These are phyloP conservation scores for Drosophila rhopaloa DNA, from an alignment of 1,140 invertebrate genomes.

Conservation along the genomic window DNA sequence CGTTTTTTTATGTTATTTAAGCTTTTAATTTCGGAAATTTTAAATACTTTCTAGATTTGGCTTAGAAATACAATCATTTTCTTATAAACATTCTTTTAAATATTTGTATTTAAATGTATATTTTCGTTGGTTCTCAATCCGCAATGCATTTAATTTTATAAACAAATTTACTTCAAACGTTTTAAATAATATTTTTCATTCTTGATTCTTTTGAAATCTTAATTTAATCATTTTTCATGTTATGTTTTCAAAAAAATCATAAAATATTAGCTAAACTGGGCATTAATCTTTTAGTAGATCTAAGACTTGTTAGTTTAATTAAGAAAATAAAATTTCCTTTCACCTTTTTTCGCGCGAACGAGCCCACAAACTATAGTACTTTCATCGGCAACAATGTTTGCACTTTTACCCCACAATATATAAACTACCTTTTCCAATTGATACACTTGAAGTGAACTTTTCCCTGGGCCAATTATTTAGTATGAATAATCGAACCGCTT, in stretches of 20 bases:
- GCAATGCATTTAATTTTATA: neutral
- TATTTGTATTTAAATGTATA: neutral
- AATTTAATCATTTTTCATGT: neutral
- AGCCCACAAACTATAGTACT: neutral
- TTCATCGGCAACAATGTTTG: constrained; percentile 20
- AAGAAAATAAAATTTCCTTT: neutral
- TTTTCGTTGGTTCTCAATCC: neutral
- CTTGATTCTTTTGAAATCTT: neutral
- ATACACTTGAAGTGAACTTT: constrained; percentile 16
- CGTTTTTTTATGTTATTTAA: neutral
- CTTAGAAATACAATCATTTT: neutral
- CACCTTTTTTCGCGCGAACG: neutral
- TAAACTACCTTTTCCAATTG: constrained; percentile 26
- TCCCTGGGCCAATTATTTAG: constrained; percentile 20
- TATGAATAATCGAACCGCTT: constrained; percentile 36
- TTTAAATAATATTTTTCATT: neutral
- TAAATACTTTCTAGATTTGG: neutral
- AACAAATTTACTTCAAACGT: neutral
- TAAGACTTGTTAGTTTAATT: constrained; percentile 1
- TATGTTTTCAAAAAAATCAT: neutral
- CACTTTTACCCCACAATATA: constrained; percentile 3
- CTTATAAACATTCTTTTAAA: neutral
- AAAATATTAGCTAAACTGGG: neutral
- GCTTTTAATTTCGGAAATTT: neutral
- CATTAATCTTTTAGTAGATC: constrained; percentile 18